Evolutionary conservation across 2,797 vertebrate genomes (phyloP).

Genomic region (Selene dorsalis): DNA sequence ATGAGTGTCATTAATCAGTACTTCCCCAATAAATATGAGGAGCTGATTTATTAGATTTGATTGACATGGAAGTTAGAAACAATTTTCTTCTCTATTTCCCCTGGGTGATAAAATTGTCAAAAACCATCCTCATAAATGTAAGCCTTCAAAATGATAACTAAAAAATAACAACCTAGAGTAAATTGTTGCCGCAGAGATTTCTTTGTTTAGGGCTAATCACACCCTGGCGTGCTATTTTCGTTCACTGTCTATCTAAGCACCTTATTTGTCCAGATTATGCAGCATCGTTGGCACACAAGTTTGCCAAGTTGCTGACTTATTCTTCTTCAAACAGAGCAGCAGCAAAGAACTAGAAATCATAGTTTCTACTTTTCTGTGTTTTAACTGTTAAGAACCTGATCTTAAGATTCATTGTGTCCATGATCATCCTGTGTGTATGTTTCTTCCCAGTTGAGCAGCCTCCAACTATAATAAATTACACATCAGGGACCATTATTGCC

Average conservation of each 20-base stretch:
- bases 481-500: constrained; percentile 83
- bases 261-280: constrained; percentile 30
- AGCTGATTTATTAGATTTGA: not conserved
- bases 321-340: not conserved
- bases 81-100: not conserved
- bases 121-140: constrained; percentile 4
- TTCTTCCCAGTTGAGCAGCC: constrained; percentile 88
- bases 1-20: constrained; percentile 7
- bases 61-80: not conserved
- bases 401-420: not conserved
- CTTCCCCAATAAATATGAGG: not conserved
- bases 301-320: constrained; percentile 1
- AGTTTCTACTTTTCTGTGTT: not conserved
- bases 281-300: constrained; percentile 4
- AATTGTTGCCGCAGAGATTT: constrained; percentile 33
- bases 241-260: constrained; percentile 10
- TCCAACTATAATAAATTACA: constrained; percentile 89
- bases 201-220: constrained; percentile 41
- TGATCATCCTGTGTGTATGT: constrained; percentile 24
- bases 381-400: not conserved
- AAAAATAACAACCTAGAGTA: constrained; percentile 33
- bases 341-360: not conserved
- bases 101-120: not conserved
- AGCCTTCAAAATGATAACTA: constrained; percentile 14
- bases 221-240: constrained; percentile 34